Conservation (phyloP, 2,888 invertebrate species). For the Synergus gifuensis region DNA sequence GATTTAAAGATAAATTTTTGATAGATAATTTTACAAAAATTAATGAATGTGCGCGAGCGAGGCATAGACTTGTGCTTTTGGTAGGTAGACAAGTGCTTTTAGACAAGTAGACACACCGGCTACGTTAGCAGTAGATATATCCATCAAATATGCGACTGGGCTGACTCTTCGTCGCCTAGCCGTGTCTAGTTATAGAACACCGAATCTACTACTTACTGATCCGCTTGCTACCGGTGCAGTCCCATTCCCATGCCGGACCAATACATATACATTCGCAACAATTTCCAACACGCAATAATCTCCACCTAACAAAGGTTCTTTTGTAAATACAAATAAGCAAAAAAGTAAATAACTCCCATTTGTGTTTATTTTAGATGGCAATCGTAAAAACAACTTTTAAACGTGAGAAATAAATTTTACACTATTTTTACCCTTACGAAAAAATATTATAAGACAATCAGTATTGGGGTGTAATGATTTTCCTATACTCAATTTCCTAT, state of each 20-base stretch:
- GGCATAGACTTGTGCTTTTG: background rate
- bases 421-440: background rate
- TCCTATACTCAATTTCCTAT: too few relatives aligned
- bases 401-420: background rate
- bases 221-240: background rate
- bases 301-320: constrained; percentile 9
- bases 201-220: constrained; percentile 41
- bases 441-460: too few relatives aligned
- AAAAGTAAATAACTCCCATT: background rate
- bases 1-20: background rate
- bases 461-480: too few relatives aligned
- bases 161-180: constrained; percentile 36
- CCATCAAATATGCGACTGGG: constrained; percentile 45
- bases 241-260: background rate
- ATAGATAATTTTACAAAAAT: background rate
- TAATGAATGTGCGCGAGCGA: background rate
- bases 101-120: constrained; percentile 1
- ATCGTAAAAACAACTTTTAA: background rate
- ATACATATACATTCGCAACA: constrained; percentile 6
- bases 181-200: constrained; percentile 41
- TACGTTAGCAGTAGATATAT: constrained; percentile 33
- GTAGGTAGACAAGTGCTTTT: background rate
- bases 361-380: background rate
- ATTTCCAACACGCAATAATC: constrained; percentile 5
- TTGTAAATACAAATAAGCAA: background rate